Evolutionary conservation across 2,797 vertebrate genomes (phyloP).

Genomic region (Aplochiton taeniatus): DNA sequence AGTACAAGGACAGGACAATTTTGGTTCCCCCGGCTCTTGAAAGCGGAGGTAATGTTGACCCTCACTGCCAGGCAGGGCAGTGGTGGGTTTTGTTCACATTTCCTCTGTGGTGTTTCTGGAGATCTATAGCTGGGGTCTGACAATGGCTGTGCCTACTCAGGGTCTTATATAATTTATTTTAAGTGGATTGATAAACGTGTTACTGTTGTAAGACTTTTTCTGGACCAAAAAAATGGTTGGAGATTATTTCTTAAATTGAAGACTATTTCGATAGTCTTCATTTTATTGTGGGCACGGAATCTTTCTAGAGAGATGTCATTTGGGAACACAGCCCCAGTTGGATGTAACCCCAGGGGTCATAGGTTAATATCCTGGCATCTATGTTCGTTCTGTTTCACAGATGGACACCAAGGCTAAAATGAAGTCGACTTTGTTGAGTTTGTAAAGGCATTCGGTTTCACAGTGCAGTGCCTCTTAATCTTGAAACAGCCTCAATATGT

Average conservation of each 20-base stretch:
- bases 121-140: no score
- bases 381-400: slow-evolving; percentile 33
- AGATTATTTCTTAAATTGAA: no score
- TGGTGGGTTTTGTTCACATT: background rate
- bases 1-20: background rate
- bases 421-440: slow-evolving; percentile 21
- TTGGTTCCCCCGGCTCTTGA: background rate
- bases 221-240: no score
- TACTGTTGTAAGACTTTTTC: no score
- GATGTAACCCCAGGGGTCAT: slow-evolving; percentile 36
- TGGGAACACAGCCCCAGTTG: slow-evolving; percentile 31
- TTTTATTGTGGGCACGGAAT: background rate
- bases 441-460: slow-evolving; percentile 21
- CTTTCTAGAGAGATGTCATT: slow-evolving; percentile 4
- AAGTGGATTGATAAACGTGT: no score
- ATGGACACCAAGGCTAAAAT: slow-evolving; percentile 34
- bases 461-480: slow-evolving; percentile 11
- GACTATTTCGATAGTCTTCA: no score
- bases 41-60: background rate
- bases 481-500: slow-evolving; percentile 8
- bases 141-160: no score
- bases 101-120: no score
- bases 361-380: slow-evolving; percentile 39
- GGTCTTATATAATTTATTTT: no score
- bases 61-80: background rate